phyloP scores from a whole-genome alignment of 30 jellyfish, hydroid and myxozoan genomes.

The Pseudorhiza aurosa region DNA sequence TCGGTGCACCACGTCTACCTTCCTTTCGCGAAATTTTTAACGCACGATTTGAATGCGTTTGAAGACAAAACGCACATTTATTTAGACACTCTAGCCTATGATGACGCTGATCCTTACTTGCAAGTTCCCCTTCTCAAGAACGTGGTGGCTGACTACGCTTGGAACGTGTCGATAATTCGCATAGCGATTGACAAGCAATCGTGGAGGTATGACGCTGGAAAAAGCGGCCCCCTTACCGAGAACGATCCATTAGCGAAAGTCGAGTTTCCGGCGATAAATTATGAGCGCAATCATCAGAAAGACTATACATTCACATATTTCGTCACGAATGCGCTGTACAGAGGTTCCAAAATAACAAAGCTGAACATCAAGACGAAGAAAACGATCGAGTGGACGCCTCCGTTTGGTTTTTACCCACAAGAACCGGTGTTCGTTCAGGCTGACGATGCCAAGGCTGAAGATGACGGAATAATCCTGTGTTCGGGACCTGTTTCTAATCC shows the following conservation, averaged over 20 bases:
- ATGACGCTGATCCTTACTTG: slow-evolving; percentile 46
- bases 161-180: slow-evolving; percentile 54
- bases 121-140: slow-evolving; percentile 12
- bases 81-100: slow-evolving; percentile 60
- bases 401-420: slow-evolving; percentile 63
- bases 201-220: slow-evolving; percentile 51
- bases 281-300: slow-evolving; percentile 47
- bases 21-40: slow-evolving; percentile 57
- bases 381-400: slow-evolving; percentile 49
- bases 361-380: slow-evolving; percentile 54
- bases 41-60: slow-evolving; percentile 56
- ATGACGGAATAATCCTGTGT: slow-evolving; percentile 51
- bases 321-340: slow-evolving; percentile 45
- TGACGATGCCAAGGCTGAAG: slow-evolving; percentile 43
- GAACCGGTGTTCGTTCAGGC: slow-evolving; percentile 62
- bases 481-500: slow-evolving; percentile 65
- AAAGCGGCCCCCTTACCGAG: slow-evolving; percentile 26
- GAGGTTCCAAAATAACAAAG: slow-evolving; percentile 40
- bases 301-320: slow-evolving; percentile 55
- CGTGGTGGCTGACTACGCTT: slow-evolving; percentile 13
- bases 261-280: slow-evolving; percentile 49
- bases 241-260: slow-evolving; percentile 55
- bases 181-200: slow-evolving; percentile 56
- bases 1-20: slow-evolving; percentile 55
- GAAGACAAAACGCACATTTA: slow-evolving; percentile 52